phyloP scores from a whole-genome alignment of 2,797 vertebrate species.

The Aphelocoma californica region DNA sequence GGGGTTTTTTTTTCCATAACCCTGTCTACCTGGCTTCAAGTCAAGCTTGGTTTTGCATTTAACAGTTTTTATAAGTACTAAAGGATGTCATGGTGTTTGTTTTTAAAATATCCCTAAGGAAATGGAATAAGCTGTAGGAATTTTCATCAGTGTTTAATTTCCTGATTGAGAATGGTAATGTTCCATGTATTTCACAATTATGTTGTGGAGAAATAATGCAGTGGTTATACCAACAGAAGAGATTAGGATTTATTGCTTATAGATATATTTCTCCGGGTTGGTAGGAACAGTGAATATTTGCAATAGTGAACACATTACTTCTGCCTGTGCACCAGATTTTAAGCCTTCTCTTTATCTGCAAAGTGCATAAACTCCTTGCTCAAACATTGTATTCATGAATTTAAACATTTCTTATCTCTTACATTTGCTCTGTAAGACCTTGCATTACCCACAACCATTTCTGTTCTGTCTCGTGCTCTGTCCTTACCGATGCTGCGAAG shows the following conservation, averaged over 20 bases:
- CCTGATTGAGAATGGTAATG: background rate
- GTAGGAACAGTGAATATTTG: background rate
- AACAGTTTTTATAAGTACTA: background rate
- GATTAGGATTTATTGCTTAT: background rate
- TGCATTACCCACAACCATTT: background rate
- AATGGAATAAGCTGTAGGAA: background rate
- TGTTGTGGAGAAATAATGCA: background rate
- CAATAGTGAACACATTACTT: background rate
- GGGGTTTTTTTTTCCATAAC: fast-evolving
- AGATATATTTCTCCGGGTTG: background rate
- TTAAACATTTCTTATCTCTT: background rate
- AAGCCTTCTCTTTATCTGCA: background rate
- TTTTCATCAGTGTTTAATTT: background rate
- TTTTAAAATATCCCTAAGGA: background rate
- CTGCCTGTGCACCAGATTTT: background rate
- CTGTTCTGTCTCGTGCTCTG: fast-evolving
- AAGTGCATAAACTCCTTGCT: background rate
- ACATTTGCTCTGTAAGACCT: background rate
- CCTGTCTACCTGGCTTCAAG: background rate
- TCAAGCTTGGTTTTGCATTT: background rate
- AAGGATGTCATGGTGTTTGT: background rate
- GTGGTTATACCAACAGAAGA: background rate
- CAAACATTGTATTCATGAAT: background rate
- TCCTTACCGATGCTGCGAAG: background rate
- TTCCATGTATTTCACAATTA: background rate